Conservation (phyloP, 2,888 invertebrate species). For the Entomobrya proxima region DNA sequence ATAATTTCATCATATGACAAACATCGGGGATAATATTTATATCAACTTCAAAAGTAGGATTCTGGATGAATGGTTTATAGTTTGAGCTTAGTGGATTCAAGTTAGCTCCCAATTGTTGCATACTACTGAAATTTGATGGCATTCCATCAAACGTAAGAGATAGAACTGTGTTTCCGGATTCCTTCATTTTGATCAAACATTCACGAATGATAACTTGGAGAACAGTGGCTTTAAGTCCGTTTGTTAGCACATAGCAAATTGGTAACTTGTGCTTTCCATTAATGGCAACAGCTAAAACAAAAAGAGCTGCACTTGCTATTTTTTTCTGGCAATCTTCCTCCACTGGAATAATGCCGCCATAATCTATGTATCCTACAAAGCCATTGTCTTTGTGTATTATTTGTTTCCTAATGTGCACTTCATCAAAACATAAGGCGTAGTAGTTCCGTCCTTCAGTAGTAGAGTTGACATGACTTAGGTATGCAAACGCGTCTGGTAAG, state of each 20-base stretch:
- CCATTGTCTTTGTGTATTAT: not conserved
- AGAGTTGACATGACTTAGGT: not conserved
- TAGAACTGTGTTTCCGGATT: not conserved
- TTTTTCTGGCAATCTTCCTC: not conserved
- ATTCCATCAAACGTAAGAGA: not conserved
- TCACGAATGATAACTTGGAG: not conserved
- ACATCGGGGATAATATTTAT: not conserved
- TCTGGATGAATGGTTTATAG: not conserved
- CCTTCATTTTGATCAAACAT: not conserved
- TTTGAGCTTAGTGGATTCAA: not conserved
- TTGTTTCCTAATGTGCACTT: slow-evolving; percentile 27
- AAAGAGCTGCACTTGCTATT: not conserved
- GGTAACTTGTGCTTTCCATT: not conserved
- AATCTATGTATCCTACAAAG: slow-evolving; percentile 2
- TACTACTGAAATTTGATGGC: not conserved
- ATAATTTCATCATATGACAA: no score
- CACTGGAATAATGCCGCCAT: not conserved
- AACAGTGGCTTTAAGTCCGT: not conserved
- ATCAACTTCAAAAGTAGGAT: not conserved
- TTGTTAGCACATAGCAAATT: not conserved
- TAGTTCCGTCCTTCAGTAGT: not conserved
- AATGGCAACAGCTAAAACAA: not conserved
- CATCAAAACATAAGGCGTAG: slow-evolving; percentile 15
- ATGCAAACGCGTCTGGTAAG: not conserved
- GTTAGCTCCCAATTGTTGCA: not conserved